phyloP scores from a whole-genome alignment of 2,888 invertebrate genomes.

The Acanthosoma haemorrhoidale region DNA sequence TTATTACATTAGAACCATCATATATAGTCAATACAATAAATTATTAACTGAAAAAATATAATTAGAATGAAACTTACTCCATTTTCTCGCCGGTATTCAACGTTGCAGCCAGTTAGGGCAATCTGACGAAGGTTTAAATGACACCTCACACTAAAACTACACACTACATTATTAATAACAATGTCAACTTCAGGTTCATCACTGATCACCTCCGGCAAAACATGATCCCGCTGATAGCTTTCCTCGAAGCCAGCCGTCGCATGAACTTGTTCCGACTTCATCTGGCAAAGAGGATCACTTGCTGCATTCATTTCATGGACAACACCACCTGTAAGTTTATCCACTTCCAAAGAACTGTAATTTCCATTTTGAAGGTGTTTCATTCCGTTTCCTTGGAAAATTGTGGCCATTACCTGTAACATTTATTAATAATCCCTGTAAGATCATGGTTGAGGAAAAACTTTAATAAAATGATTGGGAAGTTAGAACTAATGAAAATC shows the following conservation, averaged over 20 bases:
- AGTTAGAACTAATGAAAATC: background rate
- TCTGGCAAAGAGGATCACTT: conserved; percentile 1
- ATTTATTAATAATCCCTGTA: background rate
- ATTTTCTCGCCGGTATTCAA: conserved; percentile 90
- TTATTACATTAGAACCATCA: no score
- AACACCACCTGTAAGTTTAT: conserved; percentile 27
- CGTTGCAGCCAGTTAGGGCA: conserved; percentile 86
- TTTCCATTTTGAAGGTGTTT: conserved; percentile 66
- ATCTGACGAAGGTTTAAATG: conserved; percentile 92
- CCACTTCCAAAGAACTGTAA: conserved; percentile 43
- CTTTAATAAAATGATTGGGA: background rate
- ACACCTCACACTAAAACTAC: conserved; percentile 93
- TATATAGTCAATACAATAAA: no score
- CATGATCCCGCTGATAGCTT: background rate
- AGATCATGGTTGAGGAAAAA: background rate
- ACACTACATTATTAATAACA: conserved; percentile 95
- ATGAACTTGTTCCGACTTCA: background rate
- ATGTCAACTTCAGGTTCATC: conserved; percentile 83
- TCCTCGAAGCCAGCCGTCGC: background rate
- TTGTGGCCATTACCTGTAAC: conserved; percentile 61
- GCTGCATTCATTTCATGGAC: conserved; percentile 9
- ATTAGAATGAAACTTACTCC: conserved; percentile 54
- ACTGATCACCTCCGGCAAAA: conserved; percentile 18
- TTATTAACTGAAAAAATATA: background rate
- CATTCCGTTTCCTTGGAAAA: conserved; percentile 77